These are phyloP conservation scores for Caradrina kadenii DNA, from an alignment of 2,888 invertebrate genomes.

Conservation along the genomic window DNA sequence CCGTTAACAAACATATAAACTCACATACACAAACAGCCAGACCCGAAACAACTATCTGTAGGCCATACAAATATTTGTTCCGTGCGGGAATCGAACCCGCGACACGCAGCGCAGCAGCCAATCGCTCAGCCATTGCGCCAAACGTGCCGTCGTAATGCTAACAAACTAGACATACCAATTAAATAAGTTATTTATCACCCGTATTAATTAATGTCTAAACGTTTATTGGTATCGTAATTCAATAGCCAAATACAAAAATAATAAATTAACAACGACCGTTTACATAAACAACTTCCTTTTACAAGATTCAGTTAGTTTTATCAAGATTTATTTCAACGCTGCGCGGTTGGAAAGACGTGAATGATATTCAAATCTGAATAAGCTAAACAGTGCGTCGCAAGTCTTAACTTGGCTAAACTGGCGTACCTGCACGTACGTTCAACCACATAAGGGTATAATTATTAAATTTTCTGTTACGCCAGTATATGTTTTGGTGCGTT, in stretches of 20 bases:
- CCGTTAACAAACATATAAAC: too few relatives aligned
- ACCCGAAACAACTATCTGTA: too few relatives aligned
- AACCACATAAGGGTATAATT: conserved; percentile 63
- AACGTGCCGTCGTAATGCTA: too few relatives aligned
- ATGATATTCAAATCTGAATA: conserved; percentile 68
- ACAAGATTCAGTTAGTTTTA: conserved; percentile 51
- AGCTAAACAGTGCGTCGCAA: conserved; percentile 63
- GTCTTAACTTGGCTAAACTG: conserved; percentile 63
- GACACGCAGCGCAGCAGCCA: too few relatives aligned
- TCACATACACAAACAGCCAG: too few relatives aligned
- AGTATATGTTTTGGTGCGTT: conserved; percentile 60
- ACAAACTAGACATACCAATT: conserved; percentile 24
- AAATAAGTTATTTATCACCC: conserved; percentile 14
- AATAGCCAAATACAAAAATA: conserved; percentile 27
- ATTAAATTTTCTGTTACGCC: conserved; percentile 44
- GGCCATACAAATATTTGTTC: too few relatives aligned
- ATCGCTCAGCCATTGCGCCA: too few relatives aligned
- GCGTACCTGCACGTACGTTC: conserved; percentile 65
- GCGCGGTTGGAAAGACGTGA: conserved; percentile 58
- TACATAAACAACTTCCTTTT: conserved; percentile 45
- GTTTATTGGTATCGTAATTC: conserved; percentile 34
- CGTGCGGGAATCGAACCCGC: too few relatives aligned
- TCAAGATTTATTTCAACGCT: conserved; percentile 55
- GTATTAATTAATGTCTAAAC: conserved; percentile 26
- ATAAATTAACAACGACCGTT: conserved; percentile 31